Evolutionary conservation across 2,888 invertebrate genomes (phyloP), one percentile per base, ranked within the genome.

Genomic region (Galerucella pusilla): DNA sequence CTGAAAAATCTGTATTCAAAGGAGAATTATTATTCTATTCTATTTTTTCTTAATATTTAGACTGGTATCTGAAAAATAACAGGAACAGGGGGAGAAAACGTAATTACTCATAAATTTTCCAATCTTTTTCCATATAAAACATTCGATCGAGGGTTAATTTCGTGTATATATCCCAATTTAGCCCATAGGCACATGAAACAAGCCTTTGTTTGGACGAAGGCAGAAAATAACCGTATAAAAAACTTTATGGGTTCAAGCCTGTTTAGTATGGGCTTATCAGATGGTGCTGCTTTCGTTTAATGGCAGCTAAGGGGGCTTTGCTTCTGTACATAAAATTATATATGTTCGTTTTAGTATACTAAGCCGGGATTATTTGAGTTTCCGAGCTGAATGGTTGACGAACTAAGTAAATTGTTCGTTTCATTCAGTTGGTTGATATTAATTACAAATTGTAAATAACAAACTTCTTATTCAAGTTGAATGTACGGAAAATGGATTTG

Each of bases 181-280:
- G 54, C 60, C 68, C 60, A 60, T 60, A 68, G 68, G 64, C 63
- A 68, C 57, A 68, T 52, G 42, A 69, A 74, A 75, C 71, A 68
- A 45, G 68, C 67, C 68, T 75, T 75, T 75, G 75, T 71, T 75
- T 74, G 65, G 64, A 69, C 71, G 49, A 46, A 65, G 64, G 20
- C 25, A 28, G 75, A 75, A 77, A 75, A 77, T 75, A 77, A 73
- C 68, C 74, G 71, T 66, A 65, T 71, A 68, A 74, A 74, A 74
- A 76, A 69, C 64, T 75, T 75, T 72, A 75, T 65, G 71, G 35
- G 68, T 46, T 59, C 52, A 68, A 64, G 68, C 57, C 68, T 67
- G 68, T 68, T 75, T 67, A 68, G 71, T 75, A 71, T 68, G 54
- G 52, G 76, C 76, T 76, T 76, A 75, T 75, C 75, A 75, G 75